Conservation (phyloP, 2,888 invertebrate species). For the Eupsilia transversa region DNA sequence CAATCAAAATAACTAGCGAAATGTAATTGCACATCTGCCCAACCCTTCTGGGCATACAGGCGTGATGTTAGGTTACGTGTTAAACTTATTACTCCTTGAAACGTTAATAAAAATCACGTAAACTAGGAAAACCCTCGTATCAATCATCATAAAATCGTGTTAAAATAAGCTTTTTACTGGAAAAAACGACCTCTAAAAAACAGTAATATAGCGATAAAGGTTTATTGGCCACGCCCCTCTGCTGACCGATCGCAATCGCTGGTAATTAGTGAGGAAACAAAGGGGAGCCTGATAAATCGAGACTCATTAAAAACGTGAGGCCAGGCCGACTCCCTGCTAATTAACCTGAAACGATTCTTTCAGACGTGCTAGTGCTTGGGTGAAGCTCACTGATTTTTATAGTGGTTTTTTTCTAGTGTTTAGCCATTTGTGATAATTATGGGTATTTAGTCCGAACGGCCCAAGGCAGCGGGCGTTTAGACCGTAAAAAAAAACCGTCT, state of each 20-base stretch:
- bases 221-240: conserved; percentile 27
- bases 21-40: too few relatives aligned
- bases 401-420: not conserved
- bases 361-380: conserved; percentile 3
- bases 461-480: too few relatives aligned
- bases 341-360: conserved; percentile 56
- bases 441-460: too few relatives aligned
- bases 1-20: too few relatives aligned
- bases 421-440: too few relatives aligned
- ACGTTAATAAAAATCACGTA: not conserved
- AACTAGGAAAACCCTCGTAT: not conserved
- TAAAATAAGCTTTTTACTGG: not conserved
- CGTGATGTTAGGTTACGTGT: too few relatives aligned
- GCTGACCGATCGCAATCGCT: conserved; percentile 47
- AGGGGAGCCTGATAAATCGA: conserved; percentile 45
- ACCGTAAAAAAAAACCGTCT: too few relatives aligned
- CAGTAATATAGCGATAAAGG: conserved; percentile 31
- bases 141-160: not conserved
- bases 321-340: conserved; percentile 35
- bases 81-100: too few relatives aligned
- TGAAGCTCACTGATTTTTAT: conserved; percentile 12
- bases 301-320: conserved; percentile 54
- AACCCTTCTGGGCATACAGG: too few relatives aligned
- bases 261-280: conserved; percentile 50
- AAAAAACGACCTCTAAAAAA: not conserved